Percentiles rank a stretch among this genome's conserved stretches.
Evolutionary conservation across 2,113 vertebrate species (phyloP).

Genomic region (Hemicordylus capensis): DNA sequence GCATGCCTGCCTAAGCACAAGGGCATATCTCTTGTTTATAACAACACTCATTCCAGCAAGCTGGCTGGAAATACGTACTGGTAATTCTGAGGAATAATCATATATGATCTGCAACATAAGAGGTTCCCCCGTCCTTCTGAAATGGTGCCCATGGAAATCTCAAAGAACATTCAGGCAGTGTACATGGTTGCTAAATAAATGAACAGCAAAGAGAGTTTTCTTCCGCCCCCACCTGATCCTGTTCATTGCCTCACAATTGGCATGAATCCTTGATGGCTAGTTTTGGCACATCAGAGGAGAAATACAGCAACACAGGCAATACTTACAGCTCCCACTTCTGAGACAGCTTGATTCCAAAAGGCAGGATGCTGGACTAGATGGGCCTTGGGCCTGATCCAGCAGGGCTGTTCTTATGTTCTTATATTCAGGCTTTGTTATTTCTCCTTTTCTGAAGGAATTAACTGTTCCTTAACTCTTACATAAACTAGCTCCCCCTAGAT

Average conservation of each 20-base stretch:
- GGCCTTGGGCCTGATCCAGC: too few species aligned
- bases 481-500: neutral
- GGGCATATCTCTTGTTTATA: neutral
- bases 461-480: neutral
- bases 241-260: neutral
- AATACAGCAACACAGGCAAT: neutral
- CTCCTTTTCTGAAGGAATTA: neutral
- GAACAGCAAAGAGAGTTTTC: too few species aligned
- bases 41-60: neutral
- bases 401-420: too few species aligned
- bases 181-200: neutral
- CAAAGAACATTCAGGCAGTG: neutral
- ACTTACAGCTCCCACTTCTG: neutral
- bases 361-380: too few species aligned
- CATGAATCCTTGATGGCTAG: neutral
- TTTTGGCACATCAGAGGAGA: neutral
- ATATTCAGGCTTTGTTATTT: too few species aligned
- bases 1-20: too few species aligned
- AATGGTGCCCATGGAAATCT: neutral
- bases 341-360: constrained; percentile 1
- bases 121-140: neutral
- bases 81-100: neutral
- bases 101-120: neutral
- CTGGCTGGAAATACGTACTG: neutral
- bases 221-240: neutral